A percentile compares a stretch with the other conserved stretches of the same genome.
These are phyloP conservation scores for Tylochromis polylepis DNA, from an alignment of 2,113 vertebrate genomes.

Conservation along the genomic window DNA sequence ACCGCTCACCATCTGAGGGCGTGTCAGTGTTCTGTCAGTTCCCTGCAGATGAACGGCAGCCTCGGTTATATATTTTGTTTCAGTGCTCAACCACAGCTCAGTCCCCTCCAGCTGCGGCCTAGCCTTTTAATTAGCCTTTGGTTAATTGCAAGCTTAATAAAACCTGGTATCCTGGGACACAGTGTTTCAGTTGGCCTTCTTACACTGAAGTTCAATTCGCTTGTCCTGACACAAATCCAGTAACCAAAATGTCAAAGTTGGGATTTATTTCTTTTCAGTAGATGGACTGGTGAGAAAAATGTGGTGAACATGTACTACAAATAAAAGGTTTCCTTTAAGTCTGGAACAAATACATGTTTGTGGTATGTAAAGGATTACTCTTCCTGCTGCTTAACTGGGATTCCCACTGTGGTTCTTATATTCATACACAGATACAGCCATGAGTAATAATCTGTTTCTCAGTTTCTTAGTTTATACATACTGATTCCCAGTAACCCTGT, in stretches of 20 bases:
- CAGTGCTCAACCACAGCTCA: constrained; percentile 5
- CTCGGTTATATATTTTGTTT: constrained; percentile 38
- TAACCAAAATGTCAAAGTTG: neutral
- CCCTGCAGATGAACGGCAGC: constrained; percentile 24
- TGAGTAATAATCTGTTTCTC: neutral
- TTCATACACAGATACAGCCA: neutral
- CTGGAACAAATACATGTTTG: neutral
- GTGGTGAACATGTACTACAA: neutral
- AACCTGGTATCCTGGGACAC: constrained; percentile 50
- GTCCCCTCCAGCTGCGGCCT: constrained; percentile 60
- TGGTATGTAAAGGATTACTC: neutral
- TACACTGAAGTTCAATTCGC: neutral
- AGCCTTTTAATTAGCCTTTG: constrained; percentile 67
- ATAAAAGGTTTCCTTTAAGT: neutral
- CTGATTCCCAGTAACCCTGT: neutral
- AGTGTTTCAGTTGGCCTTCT: constrained; percentile 11
- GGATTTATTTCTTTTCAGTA: neutral
- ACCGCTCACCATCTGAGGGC: constrained; percentile 17
- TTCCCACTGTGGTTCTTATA: neutral
- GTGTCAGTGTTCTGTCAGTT: neutral
- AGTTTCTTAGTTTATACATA: neutral
- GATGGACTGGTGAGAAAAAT: neutral
- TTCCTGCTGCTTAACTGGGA: neutral
- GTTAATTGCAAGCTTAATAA: constrained; percentile 69
- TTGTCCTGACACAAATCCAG: constrained; percentile 19